Base-by-base conservation (phyloP, 1,140 invertebrate species). In the Mylabris phalerata region DNA sequence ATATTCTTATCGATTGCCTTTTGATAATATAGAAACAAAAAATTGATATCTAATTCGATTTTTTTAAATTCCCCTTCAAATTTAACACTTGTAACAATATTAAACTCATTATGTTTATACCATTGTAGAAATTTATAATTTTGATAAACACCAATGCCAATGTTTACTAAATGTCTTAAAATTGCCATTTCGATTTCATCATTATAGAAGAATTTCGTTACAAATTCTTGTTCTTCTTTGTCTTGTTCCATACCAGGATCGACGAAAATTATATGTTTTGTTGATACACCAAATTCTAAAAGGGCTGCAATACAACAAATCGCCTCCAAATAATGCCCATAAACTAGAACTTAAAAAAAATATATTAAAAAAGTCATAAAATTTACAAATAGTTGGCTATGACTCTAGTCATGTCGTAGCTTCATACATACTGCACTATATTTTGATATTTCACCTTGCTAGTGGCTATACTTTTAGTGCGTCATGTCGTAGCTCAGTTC, bases 261-360 rank as follows among this genome's bases (percentile, higher is more conserved):
- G 0, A 85, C 76, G 48, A 82, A 78, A 3, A 72, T 75, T 40
- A 85, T 80, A 60, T 73, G 72, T 0, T 71, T 59, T 3, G 74
- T 69, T 0, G 72, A 58, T 1, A 86, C 56, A 0, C 82, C 83
- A 13, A 78, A 66, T 43, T 80, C 75, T 0, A 85, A 61, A 2
- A 87, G 67, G 1, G 77, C 80, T 6, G 77, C 74, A 2, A 86
- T 65, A 48, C 81, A 82, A 48, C 75, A 77, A 60, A 83, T 84
- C 6, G 79, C 79, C 59, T 84, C 79, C 19, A 86, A 65, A 58
- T 75, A 79, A 40, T 79, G 74, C 2, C 85, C 84, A 66, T 85
- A 84, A 2, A 86, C 77, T 0, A 86, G 67, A 24, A 86, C 77
- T 7, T 46, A 64, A 48, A 71, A 77, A 78, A 27, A 25, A 56